These are phyloP conservation scores for Hypothenemus hampei DNA, from an alignment of 1,140 invertebrate species.

Conservation along the genomic window DNA sequence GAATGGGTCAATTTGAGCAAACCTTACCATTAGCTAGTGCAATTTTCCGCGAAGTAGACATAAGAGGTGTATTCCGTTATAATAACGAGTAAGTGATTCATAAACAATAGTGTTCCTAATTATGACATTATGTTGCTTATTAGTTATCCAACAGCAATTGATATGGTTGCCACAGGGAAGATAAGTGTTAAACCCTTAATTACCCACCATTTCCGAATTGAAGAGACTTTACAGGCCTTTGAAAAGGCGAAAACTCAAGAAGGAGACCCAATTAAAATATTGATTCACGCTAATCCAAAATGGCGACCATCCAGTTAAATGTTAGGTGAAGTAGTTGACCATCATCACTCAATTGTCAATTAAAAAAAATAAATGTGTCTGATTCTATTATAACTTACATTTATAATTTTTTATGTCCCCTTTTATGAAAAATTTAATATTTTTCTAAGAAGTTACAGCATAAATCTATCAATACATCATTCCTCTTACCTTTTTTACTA, in stretches of 20 bases:
- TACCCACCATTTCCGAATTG: conserved; percentile 84
- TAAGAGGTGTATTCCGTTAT: conserved; percentile 88
- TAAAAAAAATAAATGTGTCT: too few species aligned
- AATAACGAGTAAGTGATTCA: conserved; percentile 69
- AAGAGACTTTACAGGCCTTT: conserved; percentile 82
- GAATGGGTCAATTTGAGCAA: conserved; percentile 73
- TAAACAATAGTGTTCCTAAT: not conserved
- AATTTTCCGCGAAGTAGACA: conserved; percentile 79
- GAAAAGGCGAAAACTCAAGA: conserved; percentile 67
- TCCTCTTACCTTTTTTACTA: too few species aligned
- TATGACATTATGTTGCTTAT: conserved; percentile 28
- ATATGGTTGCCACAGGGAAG: conserved; percentile 76
- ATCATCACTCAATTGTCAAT: too few species aligned
- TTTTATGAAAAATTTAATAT: too few species aligned
- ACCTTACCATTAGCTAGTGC: conserved; percentile 78
- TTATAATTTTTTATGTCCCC: too few species aligned
- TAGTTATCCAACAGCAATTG: conserved; percentile 81
- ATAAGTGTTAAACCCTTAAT: conserved; percentile 84
- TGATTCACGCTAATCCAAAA: conserved; percentile 74
- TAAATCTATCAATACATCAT: too few species aligned
- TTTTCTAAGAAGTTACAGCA: too few species aligned
- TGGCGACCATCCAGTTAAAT: conserved; percentile 38
- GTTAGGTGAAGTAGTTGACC: too few species aligned
- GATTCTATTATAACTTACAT: too few species aligned
- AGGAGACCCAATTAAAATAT: conserved; percentile 82